Evolutionary conservation across 2,888 invertebrate genomes (phyloP), one percentile per base, ranked within the genome.

Genomic region (Lomographa bimaculata): DNA sequence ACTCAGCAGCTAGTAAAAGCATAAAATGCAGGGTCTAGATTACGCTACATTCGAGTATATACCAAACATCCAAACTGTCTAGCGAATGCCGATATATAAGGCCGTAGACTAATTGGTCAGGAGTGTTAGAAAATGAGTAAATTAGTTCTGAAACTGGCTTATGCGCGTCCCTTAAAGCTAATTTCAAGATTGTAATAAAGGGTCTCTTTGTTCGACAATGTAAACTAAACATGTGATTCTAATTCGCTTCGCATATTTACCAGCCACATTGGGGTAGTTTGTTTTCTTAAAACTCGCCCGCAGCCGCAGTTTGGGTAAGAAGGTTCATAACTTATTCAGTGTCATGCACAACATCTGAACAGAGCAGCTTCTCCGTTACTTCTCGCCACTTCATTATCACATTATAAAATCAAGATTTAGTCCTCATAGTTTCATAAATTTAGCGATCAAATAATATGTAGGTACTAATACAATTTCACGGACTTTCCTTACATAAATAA

Each of bases 281-380:
- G 54, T 70, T 68, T 70, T 62, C 64, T 63, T 63, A 54, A 64
- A 64, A 65, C 60, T 63, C 54, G 50, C 46, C 51, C 54, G 39
- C 55, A 54, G 53, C 44, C 50, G 38, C 48, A 55, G 53, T 60
- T 66, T 62, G 46, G 43, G 54, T 62, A 62, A 58, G 62, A 63
- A 66, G 56, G 66, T 71, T 71, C 70, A 74, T 80, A 75, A 77
- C 61, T 74, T 80, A 81, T 81, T 79, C 79, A 74, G 49, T 58
- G 68, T 69, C 79, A 78, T 77, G 77, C 73, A 55, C 73, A 64
- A 55, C 56, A 60, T 71, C 67, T 68, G 58, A 64, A 60, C 53
- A 58, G 60, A 57, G 56, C 45, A 47, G 43, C 51, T 61, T 51
- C 56, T 57, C 46, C 60, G 64, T 55, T 62, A 64, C 61, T 57